A percentile compares a stretch with the other conserved stretches of the same genome.
Evolutionary conservation across 23 tunicate genomes (phyloP).

Genomic region (Trididemnum clinides): DNA sequence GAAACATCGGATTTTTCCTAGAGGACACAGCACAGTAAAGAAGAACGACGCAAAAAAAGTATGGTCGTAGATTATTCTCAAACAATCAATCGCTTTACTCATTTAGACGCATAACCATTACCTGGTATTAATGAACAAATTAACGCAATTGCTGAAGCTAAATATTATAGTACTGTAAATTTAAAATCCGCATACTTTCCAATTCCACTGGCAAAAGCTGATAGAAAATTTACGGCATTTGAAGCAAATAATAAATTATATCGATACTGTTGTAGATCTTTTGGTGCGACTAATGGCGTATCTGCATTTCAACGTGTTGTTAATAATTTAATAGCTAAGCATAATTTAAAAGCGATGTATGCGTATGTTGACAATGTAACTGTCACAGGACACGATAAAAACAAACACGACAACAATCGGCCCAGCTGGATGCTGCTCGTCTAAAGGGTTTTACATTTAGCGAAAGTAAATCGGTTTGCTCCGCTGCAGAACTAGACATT

Average conservation of each 20-base stretch:
- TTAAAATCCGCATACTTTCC: conserved; percentile 33
- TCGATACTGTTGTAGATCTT: conserved; percentile 4
- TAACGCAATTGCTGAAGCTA: background rate
- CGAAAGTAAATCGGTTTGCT: background rate
- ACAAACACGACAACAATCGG: conserved; percentile 15
- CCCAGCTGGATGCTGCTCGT: conserved; percentile 2
- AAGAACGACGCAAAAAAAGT: conserved; percentile 9
- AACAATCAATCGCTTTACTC: conserved; percentile 16
- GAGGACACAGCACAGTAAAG: conserved; percentile 36
- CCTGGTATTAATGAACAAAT: conserved; percentile 6
- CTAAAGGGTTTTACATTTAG: background rate
- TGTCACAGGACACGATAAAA: conserved; percentile 1
- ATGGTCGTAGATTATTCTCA: conserved; percentile 36
- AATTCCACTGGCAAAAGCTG: background rate
- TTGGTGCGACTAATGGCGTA: conserved; percentile 23
- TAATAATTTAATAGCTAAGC: background rate
- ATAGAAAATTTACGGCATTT: conserved; percentile 26
- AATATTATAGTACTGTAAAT: conserved; percentile 3
- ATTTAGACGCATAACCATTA: conserved; percentile 26
- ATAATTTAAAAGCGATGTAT: background rate
- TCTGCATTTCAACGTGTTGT: background rate
- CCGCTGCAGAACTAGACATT: background rate
- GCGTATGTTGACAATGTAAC: conserved; percentile 22
- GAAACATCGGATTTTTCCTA: conserved; percentile 12
- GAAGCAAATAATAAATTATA: conserved; percentile 1